Evolutionary conservation across 1,140 invertebrate genomes (phyloP).

Genomic region (Diorhabda sublineata): DNA sequence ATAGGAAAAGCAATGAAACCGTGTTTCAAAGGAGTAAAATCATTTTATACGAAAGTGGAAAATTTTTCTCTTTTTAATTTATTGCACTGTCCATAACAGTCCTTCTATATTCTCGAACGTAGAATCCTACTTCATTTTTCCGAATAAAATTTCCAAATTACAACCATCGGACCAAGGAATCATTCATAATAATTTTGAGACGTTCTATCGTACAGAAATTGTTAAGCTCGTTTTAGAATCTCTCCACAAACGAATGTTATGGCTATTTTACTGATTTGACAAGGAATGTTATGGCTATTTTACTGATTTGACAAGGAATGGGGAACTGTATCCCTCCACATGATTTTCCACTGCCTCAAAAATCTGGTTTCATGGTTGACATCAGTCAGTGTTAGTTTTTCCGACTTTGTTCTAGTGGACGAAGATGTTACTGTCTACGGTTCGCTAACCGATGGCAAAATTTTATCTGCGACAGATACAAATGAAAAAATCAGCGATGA

Average conservation of each 20-base stretch:
- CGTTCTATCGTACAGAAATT: slow-evolving; percentile 5
- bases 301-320: no score
- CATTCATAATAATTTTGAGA: slow-evolving; percentile 4
- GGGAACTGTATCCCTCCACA: no score
- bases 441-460: not conserved
- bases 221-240: not conserved
- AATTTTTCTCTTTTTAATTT: not conserved
- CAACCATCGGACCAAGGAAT: slow-evolving; percentile 7
- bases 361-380: not conserved
- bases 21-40: not conserved
- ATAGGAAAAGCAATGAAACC: not conserved
- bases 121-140: slow-evolving; percentile 4
- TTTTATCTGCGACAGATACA: not conserved
- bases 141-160: slow-evolving; percentile 9
- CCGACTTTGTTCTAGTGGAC: not conserved
- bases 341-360: no score
- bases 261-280: no score
- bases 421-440: not conserved
- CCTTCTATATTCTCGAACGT: not conserved
- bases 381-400: not conserved
- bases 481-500: not conserved
- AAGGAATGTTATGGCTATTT: no score
- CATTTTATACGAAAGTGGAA: not conserved
- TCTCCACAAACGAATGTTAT: no score
- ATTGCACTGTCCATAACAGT: not conserved